Evolutionary conservation across 2,888 invertebrate genomes (phyloP).

Genomic region (Hypolimnas misippus): DNA sequence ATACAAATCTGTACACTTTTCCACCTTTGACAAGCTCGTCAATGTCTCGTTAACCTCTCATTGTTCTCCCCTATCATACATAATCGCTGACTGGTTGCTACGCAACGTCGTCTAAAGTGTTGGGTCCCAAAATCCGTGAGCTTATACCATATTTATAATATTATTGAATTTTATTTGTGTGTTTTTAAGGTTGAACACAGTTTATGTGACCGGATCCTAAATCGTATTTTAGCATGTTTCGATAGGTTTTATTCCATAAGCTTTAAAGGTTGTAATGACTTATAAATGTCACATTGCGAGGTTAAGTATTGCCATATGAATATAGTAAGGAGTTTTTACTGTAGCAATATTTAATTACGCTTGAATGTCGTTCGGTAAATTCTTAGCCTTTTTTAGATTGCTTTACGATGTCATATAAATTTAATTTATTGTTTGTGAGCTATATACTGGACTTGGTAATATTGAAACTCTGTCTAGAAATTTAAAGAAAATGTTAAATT

Average conservation of each 20-base stretch:
- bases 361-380: neutral
- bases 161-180: neutral
- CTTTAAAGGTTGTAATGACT: constrained; percentile 10
- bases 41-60: too few species aligned
- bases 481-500: too few species aligned
- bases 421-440: neutral
- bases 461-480: too few species aligned
- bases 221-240: neutral
- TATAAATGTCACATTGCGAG: constrained; percentile 4
- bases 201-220: neutral
- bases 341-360: neutral
- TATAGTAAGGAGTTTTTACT: neutral
- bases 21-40: too few species aligned
- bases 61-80: too few species aligned
- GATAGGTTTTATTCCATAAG: neutral
- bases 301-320: neutral
- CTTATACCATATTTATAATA: neutral
- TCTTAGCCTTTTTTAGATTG: constrained; percentile 9
- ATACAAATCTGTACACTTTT: too few species aligned
- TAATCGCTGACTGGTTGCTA: too few species aligned
- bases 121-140: too few species aligned
- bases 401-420: constrained; percentile 3
- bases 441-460: neutral
- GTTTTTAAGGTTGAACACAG: neutral
- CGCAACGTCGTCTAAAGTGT: too few species aligned